Base-by-base conservation (phyloP, 37 sponge, comb jelly and placozoan genomes). In the Chondrilla cf. caribensis region DNA sequence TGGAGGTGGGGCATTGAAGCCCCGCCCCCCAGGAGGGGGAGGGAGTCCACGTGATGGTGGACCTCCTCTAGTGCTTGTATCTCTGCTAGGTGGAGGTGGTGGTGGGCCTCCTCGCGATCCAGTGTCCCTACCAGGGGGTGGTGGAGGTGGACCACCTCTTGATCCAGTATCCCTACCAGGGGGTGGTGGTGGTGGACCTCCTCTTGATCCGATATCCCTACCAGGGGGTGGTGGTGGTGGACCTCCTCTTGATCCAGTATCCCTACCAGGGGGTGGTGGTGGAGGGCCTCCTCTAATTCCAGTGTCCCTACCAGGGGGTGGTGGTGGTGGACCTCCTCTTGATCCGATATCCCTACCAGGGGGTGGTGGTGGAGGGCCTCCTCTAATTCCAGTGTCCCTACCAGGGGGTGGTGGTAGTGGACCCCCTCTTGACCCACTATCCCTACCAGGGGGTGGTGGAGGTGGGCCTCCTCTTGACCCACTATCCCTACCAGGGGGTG, bases 111-210 rank as follows among this genome's bases (percentile, higher is more conserved):
- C 29, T 60, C 29, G 38, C 5, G 76, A 29, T 37, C 43, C 43
- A 72, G 37, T 1, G 66, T 82, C 41, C 35, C 22, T 25, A 72
- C 32, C n/a, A 2, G 67, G 42, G 29, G 82, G 82, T 15, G 59
- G 82, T 25, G 81, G 24, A 67, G 76, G 76, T 41, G 76, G 76
- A 21, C 39, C 43, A 29, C 64, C 29, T 18, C 41, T 55, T 26
- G 58, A 43, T 1, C 2, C 75, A 29, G 21, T 21, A 5, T 73
- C 47, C 35, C 80, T 6, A 9, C 82, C 39, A n/a, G 82, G 47
- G 76, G 82, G 82, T 19, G 76, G 81, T 47, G 86, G 82, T 44
- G 86, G 86, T 14, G 64, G 28, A 65, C 47, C 70, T n/a, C 68
- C 68, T 33, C 7, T 8, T n/a, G 68, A 33, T 67, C 68, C 68